phyloP scores from a whole-genome alignment of 1,140 invertebrate species.

The Caenorhabditis remanei region DNA sequence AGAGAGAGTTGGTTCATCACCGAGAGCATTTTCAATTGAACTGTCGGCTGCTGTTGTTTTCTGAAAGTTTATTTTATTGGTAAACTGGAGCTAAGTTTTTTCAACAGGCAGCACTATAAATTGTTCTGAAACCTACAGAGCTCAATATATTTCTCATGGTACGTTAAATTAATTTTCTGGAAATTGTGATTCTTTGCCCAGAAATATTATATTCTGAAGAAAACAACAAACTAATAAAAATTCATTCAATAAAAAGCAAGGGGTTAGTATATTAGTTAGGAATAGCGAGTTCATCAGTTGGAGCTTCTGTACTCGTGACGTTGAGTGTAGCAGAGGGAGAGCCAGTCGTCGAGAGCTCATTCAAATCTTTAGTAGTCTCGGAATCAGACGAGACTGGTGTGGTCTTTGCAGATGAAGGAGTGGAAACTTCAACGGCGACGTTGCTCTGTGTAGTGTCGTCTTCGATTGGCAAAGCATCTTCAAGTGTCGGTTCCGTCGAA shows the following conservation, averaged over 20 bases:
- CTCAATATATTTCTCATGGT: too few relatives aligned
- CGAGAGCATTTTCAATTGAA: slow-evolving; percentile 59
- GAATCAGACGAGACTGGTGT: too few relatives aligned
- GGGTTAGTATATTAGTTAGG: neutral
- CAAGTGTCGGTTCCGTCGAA: neutral
- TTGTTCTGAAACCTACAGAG: too few relatives aligned
- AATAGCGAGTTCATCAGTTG: neutral
- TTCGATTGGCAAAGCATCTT: too few relatives aligned
- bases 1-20: slow-evolving; percentile 42
- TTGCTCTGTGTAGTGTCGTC: too few relatives aligned
- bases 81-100: neutral
- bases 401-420: too few relatives aligned
- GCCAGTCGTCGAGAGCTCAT: neutral
- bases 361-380: neutral
- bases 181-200: too few relatives aligned
- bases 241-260: neutral
- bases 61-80: slow-evolving; percentile 9
- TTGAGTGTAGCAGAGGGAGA: neutral
- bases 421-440: too few relatives aligned
- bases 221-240: neutral
- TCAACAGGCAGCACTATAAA: neutral
- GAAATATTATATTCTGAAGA: neutral
- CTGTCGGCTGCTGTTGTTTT: slow-evolving; percentile 52
- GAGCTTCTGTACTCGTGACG: neutral
- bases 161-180: too few relatives aligned